phyloP scores from a whole-genome alignment of 2,113 vertebrate species.

The Callospermophilus lateralis region DNA sequence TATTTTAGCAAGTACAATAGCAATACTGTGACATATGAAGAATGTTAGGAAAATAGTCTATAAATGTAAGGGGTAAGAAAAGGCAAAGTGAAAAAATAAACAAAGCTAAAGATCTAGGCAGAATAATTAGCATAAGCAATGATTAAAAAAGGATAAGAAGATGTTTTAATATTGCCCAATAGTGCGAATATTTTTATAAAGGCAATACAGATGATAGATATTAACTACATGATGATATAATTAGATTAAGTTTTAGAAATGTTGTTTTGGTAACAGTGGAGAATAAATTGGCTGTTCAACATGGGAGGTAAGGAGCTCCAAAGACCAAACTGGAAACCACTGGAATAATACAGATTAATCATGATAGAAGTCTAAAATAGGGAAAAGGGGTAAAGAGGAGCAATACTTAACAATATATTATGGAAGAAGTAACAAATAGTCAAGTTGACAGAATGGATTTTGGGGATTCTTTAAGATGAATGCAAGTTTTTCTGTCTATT shows the following conservation, averaged over 20 bases:
- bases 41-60: neutral
- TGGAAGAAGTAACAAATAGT: neutral
- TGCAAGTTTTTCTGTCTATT: neutral
- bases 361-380: neutral
- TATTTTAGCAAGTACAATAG: neutral
- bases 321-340: neutral
- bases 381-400: neutral
- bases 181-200: constrained; percentile 8
- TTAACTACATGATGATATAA: neutral
- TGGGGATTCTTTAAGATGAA: neutral
- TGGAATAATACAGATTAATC: neutral
- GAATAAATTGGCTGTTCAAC: neutral
- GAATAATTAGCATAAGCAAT: neutral
- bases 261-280: neutral
- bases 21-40: neutral
- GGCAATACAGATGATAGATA: neutral
- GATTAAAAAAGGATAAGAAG: neutral
- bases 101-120: neutral
- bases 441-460: neutral
- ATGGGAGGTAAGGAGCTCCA: neutral
- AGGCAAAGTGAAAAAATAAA: neutral
- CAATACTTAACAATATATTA: neutral
- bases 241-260: constrained; percentile 3
- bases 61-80: neutral
- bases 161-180: neutral